phyloP scores from a whole-genome alignment of 2,797 vertebrate genomes.

The Poliocrania exsul region DNA sequence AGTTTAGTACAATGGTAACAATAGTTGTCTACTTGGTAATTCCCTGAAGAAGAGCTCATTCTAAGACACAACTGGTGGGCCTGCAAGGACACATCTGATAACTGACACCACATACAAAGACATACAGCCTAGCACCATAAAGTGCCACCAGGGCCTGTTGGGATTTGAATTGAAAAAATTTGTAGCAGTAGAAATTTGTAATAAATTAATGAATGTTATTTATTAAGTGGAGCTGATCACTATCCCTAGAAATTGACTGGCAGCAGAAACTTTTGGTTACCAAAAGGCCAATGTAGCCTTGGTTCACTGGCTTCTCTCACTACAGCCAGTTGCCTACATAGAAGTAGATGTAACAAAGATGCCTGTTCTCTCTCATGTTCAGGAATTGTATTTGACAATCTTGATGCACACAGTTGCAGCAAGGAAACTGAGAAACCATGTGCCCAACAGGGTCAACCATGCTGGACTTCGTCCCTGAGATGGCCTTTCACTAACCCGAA shows the following conservation, averaged over 20 bases:
- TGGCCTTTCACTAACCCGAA: neutral
- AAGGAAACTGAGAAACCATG: neutral
- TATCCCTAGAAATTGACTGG: neutral
- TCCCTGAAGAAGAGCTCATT: neutral
- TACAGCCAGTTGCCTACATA: neutral
- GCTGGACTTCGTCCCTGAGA: neutral
- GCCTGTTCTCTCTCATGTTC: neutral
- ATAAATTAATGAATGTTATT: neutral
- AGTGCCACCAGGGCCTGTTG: neutral
- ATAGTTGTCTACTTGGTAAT: neutral
- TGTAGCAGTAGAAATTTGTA: neutral
- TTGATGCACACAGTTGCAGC: neutral
- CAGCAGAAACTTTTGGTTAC: neutral
- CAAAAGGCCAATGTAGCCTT: neutral
- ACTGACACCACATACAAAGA: neutral
- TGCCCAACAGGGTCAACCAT: neutral
- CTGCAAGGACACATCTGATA: neutral
- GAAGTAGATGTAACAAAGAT: neutral
- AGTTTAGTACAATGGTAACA: neutral
- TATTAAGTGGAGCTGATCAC: neutral
- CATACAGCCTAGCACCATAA: neutral
- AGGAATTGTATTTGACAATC: neutral
- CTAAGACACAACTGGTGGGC: neutral
- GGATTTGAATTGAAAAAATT: neutral
- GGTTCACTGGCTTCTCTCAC: neutral